Conservation (phyloP, 2,888 invertebrate species). For the Morinoia aosen region DNA sequence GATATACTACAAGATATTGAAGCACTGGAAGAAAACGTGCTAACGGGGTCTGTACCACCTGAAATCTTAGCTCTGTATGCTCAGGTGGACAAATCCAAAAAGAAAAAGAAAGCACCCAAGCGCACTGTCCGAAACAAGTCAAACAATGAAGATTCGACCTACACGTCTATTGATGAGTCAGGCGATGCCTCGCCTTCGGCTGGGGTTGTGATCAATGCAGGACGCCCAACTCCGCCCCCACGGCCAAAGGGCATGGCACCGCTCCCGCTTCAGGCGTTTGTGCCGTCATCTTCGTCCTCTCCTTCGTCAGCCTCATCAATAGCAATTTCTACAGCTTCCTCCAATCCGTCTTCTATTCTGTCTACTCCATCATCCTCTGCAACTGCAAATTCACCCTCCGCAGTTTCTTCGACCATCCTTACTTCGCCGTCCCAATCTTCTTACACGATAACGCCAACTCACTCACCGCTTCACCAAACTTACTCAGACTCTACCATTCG, state of each 20-base stretch:
- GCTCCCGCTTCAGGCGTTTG: not conserved
- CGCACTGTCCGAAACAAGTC: not conserved
- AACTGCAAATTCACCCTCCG: not conserved
- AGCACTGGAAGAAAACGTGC: conserved; percentile 6
- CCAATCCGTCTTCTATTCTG: not conserved
- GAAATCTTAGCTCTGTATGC: conserved; percentile 69
- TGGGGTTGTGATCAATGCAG: not conserved
- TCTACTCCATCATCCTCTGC: not conserved
- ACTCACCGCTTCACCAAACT: conserved; percentile 49
- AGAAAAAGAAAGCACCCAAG: conserved; percentile 36
- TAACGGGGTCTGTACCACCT: conserved; percentile 65
- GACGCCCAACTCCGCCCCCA: conserved; percentile 6
- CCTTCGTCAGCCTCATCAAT: conserved; percentile 14
- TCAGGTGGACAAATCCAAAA: conserved; percentile 69
- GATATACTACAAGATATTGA: conserved; percentile 63
- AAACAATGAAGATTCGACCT: conserved; percentile 25
- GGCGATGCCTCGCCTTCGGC: conserved; percentile 24
- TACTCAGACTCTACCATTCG: conserved; percentile 39
- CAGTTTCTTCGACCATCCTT: not conserved
- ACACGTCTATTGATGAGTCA: conserved; percentile 42
- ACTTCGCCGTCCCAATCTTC: not conserved
- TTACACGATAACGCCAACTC: not conserved
- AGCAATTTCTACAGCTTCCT: not conserved
- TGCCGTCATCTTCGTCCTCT: not conserved
- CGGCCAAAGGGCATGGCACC: conserved; percentile 50